These are phyloP conservation scores for Erebia epiphron DNA, from an alignment of 2,888 invertebrate genomes.

Conservation along the genomic window DNA sequence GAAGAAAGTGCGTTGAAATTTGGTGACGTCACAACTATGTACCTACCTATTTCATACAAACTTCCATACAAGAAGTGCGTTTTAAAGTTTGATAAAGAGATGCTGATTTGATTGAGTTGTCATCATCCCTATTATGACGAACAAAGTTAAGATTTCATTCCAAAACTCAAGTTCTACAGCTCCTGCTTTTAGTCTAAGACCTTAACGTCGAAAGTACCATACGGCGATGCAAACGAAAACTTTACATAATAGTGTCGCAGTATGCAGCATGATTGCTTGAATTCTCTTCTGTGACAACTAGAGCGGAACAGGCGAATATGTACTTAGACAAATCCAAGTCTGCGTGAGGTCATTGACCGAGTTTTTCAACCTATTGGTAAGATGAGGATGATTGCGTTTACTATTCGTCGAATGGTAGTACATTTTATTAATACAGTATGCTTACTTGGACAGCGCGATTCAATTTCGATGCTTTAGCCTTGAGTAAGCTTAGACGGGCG, in stretches of 20 bases:
- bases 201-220: not conserved
- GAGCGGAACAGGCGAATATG: not conserved
- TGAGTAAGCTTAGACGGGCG: not conserved
- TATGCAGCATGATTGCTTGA: not conserved
- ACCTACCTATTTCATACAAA: too few relatives aligned
- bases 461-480: not conserved
- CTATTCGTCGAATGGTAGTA: not conserved
- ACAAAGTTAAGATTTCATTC: too few relatives aligned
- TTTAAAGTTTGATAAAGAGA: too few relatives aligned
- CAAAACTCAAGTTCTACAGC: not conserved
- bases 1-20: too few relatives aligned
- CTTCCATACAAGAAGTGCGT: too few relatives aligned
- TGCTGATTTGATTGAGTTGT: too few relatives aligned
- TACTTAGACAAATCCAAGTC: not conserved
- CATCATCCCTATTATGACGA: too few relatives aligned
- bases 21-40: too few relatives aligned
- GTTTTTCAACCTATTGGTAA: not conserved
- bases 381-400: constrained; percentile 9
- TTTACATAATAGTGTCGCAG: not conserved
- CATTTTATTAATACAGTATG: not conserved
- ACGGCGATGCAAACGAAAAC: not conserved
- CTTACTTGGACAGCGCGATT: not conserved
- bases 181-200: not conserved
- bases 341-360: constrained; percentile 9
- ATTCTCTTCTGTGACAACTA: not conserved